Evolutionary conservation across 2,113 vertebrate species (phyloP).

Genomic region (Erinaceus europaeus): DNA sequence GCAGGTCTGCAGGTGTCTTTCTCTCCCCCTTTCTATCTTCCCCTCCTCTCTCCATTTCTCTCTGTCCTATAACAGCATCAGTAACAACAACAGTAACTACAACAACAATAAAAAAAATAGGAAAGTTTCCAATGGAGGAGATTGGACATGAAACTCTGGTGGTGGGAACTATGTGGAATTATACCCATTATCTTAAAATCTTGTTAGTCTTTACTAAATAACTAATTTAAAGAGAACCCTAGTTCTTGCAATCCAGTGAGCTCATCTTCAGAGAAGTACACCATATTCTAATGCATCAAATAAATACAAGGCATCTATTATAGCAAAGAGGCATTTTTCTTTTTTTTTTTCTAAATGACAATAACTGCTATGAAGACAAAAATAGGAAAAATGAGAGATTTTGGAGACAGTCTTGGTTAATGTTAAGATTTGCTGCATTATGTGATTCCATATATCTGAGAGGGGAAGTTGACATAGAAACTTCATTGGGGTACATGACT

Average conservation of each 20-base stretch:
- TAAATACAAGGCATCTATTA: background rate
- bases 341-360: background rate
- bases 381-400: background rate
- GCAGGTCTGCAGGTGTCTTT: too few species aligned
- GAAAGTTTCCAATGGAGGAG: too few species aligned
- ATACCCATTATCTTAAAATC: too few species aligned
- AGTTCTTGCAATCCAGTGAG: background rate
- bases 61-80: too few species aligned
- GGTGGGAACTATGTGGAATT: too few species aligned
- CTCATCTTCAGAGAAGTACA: constrained; percentile 42
- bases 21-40: too few species aligned
- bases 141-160: too few species aligned
- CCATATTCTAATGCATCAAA: background rate
- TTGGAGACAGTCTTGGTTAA: background rate
- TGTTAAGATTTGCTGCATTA: background rate
- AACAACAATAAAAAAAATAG: too few species aligned
- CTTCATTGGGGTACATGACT: background rate
- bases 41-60: too few species aligned
- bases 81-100: too few species aligned
- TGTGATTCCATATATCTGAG: background rate
- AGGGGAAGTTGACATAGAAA: background rate
- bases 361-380: background rate
- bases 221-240: too few species aligned
- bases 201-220: too few species aligned
- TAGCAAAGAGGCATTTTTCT: background rate